These are phyloP conservation scores for Sciaenops ocellatus DNA, from an alignment of 2,797 vertebrate genomes.

Conservation along the genomic window DNA sequence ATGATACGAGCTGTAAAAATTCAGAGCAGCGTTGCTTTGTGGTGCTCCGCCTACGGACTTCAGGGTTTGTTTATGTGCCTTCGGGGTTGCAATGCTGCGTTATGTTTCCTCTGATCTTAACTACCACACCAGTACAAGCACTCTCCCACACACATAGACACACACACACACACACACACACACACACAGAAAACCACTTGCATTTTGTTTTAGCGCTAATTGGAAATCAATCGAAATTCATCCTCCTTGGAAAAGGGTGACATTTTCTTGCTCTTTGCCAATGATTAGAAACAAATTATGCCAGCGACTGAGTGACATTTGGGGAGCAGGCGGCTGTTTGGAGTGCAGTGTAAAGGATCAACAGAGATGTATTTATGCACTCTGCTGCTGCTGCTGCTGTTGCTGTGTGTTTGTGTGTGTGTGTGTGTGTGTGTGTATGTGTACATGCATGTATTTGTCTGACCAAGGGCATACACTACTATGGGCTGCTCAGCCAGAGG, in stretches of 20 bases:
- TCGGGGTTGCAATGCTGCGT: slow-evolving; percentile 20
- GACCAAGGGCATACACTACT: slow-evolving; percentile 68
- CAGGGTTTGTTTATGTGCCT: slow-evolving; percentile 34
- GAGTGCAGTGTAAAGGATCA: slow-evolving; percentile 65
- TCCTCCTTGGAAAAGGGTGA: slow-evolving; percentile 70
- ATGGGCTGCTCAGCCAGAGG: slow-evolving; percentile 61
- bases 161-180: not conserved
- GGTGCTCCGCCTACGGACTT: slow-evolving; percentile 39
- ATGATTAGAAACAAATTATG: slow-evolving; percentile 79
- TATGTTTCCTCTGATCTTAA: slow-evolving; percentile 53
- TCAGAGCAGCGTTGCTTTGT: slow-evolving; percentile 71
- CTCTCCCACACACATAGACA: not conserved
- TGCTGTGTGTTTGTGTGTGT: slow-evolving; percentile 18
- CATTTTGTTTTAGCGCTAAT: slow-evolving; percentile 70
- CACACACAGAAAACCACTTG: slow-evolving; percentile 13
- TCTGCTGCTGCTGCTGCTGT: slow-evolving; percentile 22
- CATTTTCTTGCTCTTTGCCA: slow-evolving; percentile 70
- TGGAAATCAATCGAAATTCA: slow-evolving; percentile 76
- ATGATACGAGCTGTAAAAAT: slow-evolving; percentile 74
- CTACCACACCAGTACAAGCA: slow-evolving; percentile 34
- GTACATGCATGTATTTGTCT: slow-evolving; percentile 44
- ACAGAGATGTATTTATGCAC: slow-evolving; percentile 63
- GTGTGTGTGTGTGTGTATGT: slow-evolving; percentile 9
- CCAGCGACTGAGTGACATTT: slow-evolving; percentile 74
- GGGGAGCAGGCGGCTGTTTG: slow-evolving; percentile 64